A percentile compares a stretch with the other conserved stretches of the same genome.
phyloP scores from a whole-genome alignment of 2,113 vertebrate species.

The Lanius ludovicianus region DNA sequence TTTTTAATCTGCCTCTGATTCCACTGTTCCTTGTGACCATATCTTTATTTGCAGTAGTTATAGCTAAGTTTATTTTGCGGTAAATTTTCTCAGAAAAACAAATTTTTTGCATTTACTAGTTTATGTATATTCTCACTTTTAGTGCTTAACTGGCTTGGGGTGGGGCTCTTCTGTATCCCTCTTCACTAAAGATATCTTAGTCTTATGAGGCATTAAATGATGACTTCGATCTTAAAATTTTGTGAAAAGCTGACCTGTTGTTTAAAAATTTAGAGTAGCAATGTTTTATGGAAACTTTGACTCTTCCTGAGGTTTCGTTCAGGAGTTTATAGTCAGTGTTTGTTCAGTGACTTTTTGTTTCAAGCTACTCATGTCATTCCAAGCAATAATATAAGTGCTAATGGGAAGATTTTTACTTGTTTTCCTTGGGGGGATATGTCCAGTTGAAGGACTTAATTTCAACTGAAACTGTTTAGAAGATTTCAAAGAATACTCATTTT shows the following conservation, averaged over 20 bases:
- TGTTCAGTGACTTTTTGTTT: neutral
- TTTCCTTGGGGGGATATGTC: neutral
- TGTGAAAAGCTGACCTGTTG: neutral
- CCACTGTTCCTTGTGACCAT: neutral
- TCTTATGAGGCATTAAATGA: neutral
- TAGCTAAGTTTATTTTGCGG: neutral
- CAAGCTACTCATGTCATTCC: neutral
- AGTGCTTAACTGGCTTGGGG: neutral
- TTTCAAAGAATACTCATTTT: rapidly evolving
- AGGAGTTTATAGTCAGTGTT: neutral
- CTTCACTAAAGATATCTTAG: neutral
- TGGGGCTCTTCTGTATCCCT: neutral
- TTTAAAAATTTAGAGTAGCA: neutral
- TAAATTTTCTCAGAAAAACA: neutral
- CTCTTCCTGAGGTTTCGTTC: neutral
- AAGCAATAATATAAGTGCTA: neutral
- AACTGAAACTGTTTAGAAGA: neutral
- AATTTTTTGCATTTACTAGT: neutral
- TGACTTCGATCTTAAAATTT: neutral
- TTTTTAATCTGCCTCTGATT: neutral
- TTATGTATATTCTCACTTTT: neutral
- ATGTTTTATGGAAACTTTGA: neutral
- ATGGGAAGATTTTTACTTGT: neutral
- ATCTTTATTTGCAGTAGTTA: neutral
- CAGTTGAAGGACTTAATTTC: neutral